Evolutionary conservation across 2,113 vertebrate species (phyloP), one percentile per base, ranked within the genome.

Genomic region (Ageneiosus marmoratus): DNA sequence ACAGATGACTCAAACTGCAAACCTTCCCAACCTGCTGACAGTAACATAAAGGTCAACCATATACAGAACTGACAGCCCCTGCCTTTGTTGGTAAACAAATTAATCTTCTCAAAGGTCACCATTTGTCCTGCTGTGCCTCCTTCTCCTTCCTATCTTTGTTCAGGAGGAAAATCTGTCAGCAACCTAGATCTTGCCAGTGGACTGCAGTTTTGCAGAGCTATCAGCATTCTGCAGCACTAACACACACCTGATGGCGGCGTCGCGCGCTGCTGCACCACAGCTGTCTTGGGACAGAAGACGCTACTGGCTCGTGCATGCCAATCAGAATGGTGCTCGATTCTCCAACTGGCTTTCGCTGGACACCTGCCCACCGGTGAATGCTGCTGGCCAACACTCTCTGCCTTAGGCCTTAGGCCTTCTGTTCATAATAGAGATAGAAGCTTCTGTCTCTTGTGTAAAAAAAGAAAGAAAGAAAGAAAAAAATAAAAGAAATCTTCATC

Each of bases 91-190:
- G 94, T 95, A 96, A 96, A 97, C 96, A 97, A 96, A 98, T 98
- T 95, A 95, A 97, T 97, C 95, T 96, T 94, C 94, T 72, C 88
- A 97, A 98, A 98, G 96, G 96, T 97, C 95, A 89, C 94, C 92
- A 92, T 97, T 96, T 95, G 94, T 96, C 73, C 77, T 34, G 77
- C 60, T 79, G 22, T 63, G 29, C 56, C 20, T 80, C 50, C 41
- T 29, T 62, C 63, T 77, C 37, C 60, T 27, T 69, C 16, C 32
- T 20, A 67, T 79, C 81, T 75, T 65, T 82, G 82, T 69, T 84
- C 81, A 73, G 12, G 51, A 88, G 83, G 83, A 85, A 89, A 86
- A 95, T 89, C 94, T 95, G 95, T 95, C 95, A 94, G 83, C 88
- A 53, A 87, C 77, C 86, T 91, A 18, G 93, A 92, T 92, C 60